A percentile compares a stretch with the other conserved stretches of the same genome.
Conservation (phyloP, 1,140 invertebrate species). For the Monochamus saltuarius region DNA sequence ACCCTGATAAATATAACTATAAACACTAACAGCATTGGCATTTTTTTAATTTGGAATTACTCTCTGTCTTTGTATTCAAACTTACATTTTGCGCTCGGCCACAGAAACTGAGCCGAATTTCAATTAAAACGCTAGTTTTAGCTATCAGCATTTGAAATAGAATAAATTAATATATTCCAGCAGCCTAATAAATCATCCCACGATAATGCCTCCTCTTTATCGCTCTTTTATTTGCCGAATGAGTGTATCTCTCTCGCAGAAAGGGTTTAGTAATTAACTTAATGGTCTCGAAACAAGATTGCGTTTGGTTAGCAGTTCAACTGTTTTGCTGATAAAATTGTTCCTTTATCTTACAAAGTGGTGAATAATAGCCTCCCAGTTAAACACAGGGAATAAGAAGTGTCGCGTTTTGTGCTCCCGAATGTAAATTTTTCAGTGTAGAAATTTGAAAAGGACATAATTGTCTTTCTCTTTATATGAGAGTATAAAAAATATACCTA, state of each 20-base stretch:
- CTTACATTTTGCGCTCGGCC: too few species aligned
- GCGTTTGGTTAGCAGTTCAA: conserved; percentile 51
- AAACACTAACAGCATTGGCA: too few species aligned
- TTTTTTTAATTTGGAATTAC: too few species aligned
- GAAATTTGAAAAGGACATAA: too few species aligned
- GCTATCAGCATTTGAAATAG: conserved; percentile 34
- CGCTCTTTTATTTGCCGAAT: conserved; percentile 21
- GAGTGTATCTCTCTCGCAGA: conserved; percentile 29
- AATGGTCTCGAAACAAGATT: conserved; percentile 54
- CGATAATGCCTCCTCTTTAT: conserved; percentile 25
- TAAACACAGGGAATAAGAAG: too few species aligned
- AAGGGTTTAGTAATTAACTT: conserved; percentile 53
- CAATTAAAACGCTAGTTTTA: conserved; percentile 18
- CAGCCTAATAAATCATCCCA: conserved; percentile 35
- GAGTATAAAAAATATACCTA: too few species aligned
- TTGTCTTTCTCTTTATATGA: too few species aligned
- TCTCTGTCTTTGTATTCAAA: too few species aligned
- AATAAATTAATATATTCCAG: conserved; percentile 40
- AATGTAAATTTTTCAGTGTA: too few species aligned
- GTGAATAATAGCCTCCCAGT: conserved; percentile 35
- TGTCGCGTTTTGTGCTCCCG: too few species aligned
- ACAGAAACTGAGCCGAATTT: not conserved
- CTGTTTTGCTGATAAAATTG: conserved; percentile 50
- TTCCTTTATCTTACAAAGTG: conserved; percentile 48
- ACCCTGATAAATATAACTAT: too few species aligned